Evolutionary conservation across 2,797 vertebrate species (phyloP), one percentile per base, ranked within the genome.

Genomic region (Alca torda): DNA sequence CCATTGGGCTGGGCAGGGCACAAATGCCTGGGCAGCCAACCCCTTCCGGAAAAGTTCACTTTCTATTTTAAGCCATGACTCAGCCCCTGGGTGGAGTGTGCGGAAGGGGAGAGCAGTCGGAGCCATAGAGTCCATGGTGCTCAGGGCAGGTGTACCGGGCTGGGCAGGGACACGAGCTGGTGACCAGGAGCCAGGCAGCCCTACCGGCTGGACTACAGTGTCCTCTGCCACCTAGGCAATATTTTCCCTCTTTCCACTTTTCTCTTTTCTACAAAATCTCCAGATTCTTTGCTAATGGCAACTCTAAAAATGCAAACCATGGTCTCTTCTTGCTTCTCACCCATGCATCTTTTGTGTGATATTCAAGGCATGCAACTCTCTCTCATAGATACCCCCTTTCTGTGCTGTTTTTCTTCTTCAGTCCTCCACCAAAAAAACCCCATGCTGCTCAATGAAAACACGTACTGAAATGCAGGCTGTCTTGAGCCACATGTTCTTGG

Each of bases 21-120:
- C 24, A 59, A 91, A 69, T 0, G 28, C 37, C 41, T 23, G 51
- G 17, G 25, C 45, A 92, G 37, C 41, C 79, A 95, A 60, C 30
- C 37, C 73, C 35, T 53, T 94, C 87, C 82, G 70, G 79, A 46
- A 53, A 86, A 81, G 84, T 61, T 88, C 77, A 64, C 70, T 19
- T 88, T 43, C 73, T 96, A 64, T 95, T 95, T 96, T 86, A 88
- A 90, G 89, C 75, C 12, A 8, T 76, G 59, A 84, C 76, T 93
- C 79, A 93, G 79, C 13, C 20, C 23, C n/a, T 33, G 79, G 76
- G 51, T 86, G 67, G 70, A 84, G n/a, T 2, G 1, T 16, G 45
- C 21, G 41, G 68, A 81, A 73, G 10, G 28, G 12, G 39, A 69
- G 51, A 86, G 30, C n/a, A 25, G 9, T 1, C 1, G 2, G 73